Conservation (phyloP, 2,888 invertebrate genomes). For the Homarus gammarus region DNA sequence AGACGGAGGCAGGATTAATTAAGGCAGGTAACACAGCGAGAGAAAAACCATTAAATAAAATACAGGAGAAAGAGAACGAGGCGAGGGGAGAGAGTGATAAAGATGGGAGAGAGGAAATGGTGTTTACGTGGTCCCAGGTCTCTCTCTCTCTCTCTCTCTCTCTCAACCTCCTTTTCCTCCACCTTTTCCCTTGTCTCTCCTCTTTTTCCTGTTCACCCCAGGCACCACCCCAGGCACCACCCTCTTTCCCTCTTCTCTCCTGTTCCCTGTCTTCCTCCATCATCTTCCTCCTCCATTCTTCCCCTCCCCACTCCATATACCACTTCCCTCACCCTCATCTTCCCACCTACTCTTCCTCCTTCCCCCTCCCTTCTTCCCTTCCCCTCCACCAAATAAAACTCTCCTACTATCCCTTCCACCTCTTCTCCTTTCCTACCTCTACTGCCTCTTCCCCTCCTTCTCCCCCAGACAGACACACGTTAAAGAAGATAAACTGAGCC, state of each 20-base stretch:
- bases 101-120: not conserved
- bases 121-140: too few relatives aligned
- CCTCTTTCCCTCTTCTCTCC: slow-evolving; percentile 10
- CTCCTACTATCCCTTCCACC: not conserved
- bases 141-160: not conserved
- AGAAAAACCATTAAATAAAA: not conserved
- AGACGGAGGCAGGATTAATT: too few relatives aligned
- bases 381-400: not conserved
- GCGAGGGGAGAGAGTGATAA: not conserved
- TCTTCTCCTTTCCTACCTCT: not conserved
- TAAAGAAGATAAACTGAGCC: too few relatives aligned
- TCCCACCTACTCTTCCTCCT: not conserved
- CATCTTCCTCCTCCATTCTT: not conserved
- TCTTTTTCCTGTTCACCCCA: not conserved
- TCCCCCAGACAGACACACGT: too few relatives aligned
- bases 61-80: not conserved
- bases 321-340: not conserved
- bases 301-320: not conserved
- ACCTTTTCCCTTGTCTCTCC: slow-evolving; percentile 2
- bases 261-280: not conserved
- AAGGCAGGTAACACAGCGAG: not conserved
- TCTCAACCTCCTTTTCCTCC: not conserved
- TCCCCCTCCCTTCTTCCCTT: not conserved
- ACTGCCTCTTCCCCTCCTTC: too few relatives aligned
- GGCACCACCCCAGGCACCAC: not conserved